Evolutionary conservation across 1,140 invertebrate genomes (phyloP), one percentile per base, ranked within the genome.

Genomic region (Aphelinus certus): DNA sequence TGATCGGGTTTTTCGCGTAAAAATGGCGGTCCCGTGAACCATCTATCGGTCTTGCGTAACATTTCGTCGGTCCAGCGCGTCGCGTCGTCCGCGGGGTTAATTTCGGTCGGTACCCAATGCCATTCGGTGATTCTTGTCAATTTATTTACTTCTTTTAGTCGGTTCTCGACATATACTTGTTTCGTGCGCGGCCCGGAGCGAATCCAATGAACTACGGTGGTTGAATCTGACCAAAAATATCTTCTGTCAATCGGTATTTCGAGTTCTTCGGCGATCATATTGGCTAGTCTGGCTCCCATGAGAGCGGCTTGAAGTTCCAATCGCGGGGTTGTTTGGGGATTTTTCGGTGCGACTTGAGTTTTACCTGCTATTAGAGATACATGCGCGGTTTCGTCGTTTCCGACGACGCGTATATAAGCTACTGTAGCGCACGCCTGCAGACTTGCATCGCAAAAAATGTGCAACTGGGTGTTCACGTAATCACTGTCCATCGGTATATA

Each of bases 71-170:
- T 1, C 6, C 1, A 7, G 9, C 60, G 45, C 7, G 69, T 71
- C 26, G 58, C 69, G 4, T 62, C 9, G 60, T 71, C 69, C 2
- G 86, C 86, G 53, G 87, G 86, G 79, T 90, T 89, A 1, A 85
- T 63, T 43, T 68, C 53, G 1, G 85, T 80, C 7, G 70, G 58
- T 1, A 89, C 82, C 77, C 89, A 84, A 47, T 53, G 9, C 89
- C 87, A 90, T 45, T 85, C 72, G 7, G 68, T 48, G 1, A 56
- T 46, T 43, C 72, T 53, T 5, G 80, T 75, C 10, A 75, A 57
- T n/a, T 71, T 69, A 46, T 80, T 75, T 26, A 88, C 86, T 71
- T 83, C 76, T 1, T 76, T 45, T 5, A 86, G 82, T 10, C 85
- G 57, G 80, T 88, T 87, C 1, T 79, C 80, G 0, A 84, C 84